Evolutionary conservation across 2,113 vertebrate species (phyloP), one percentile per base, ranked within the genome.

Genomic region (Tricholaema leucomelas): DNA sequence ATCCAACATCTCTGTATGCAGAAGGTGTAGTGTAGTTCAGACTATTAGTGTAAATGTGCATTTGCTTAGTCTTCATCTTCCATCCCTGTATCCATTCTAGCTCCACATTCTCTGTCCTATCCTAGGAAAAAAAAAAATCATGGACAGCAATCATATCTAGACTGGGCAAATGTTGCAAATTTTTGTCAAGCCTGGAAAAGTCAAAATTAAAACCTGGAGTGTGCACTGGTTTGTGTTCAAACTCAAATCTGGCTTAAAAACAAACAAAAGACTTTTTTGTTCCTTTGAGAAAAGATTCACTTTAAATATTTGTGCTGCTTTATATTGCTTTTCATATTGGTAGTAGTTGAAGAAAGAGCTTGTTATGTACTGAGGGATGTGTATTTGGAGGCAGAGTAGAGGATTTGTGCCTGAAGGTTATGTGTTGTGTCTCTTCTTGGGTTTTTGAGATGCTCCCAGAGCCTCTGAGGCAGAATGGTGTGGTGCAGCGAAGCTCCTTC

Each of bases 11-110:
- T 42, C 33, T 15, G 12, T 56, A n/a, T 50, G 20, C 25, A 75
- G 73, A 6, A 55, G 44, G 4, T 33, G 67, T 18, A 7, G 5
- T 50, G 75, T 59, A 38, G 15, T 74, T 74, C 61, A 60, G 27
- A 40, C 15, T 33, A 12, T 38, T 48, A 35, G 8, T 77, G 6
- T 38, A 58, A 66, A 69, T 2, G 3, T 10, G 2, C 1, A 0
- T 48, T 70, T 72, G 10, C 5, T 24, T 50, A 33, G 15, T 58
- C 17, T 40, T 74, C 50, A 6, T 35, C 12, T 85, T 55, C 38
- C 14, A 20, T 12, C 20, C 55, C 25, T 46, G 15, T 30, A 28
- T 50, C 12, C 4, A 0, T 83, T 91, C 35, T 35, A 20, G 36
- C 19, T 64, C 40, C 8, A 4, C 2, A 0, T 65, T 69, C 21